Conservation (phyloP, 92 coral and sea anemone genomes). For the Chrysogorgia sp. region DNA sequence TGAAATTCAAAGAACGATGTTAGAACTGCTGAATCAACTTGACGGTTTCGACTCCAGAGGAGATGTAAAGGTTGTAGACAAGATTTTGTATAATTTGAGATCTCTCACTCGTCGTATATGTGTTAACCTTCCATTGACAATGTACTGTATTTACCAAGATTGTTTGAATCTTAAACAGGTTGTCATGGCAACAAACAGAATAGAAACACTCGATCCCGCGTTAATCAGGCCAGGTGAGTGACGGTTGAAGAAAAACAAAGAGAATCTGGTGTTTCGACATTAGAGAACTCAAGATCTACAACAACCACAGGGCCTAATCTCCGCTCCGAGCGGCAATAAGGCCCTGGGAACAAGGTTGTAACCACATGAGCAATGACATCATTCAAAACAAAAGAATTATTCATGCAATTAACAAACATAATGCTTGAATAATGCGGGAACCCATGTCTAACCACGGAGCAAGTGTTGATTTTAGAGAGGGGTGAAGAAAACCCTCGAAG, state of each 20-base stretch:
- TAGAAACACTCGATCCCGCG: conserved; percentile 96
- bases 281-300: background rate
- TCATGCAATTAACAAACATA: too few species aligned
- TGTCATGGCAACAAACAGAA: conserved; percentile 96
- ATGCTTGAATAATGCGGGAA: too few species aligned
- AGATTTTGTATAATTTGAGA: background rate
- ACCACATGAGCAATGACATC: background rate
- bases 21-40: conserved; percentile 95
- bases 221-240: conserved; percentile 86
- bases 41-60: conserved; percentile 99
- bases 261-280: background rate
- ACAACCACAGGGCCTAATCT: too few species aligned
- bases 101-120: background rate
- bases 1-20: conserved; percentile 96
- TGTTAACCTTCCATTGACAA: background rate
- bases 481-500: too few species aligned
- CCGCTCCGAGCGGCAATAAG: background rate
- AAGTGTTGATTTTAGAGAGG: too few species aligned
- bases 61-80: conserved; percentile 82
- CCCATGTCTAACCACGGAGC: too few species aligned
- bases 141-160: background rate
- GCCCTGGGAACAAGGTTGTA: background rate
- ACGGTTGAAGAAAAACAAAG: background rate
- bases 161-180: conserved; percentile 59
- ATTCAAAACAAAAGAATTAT: too few species aligned